Evolutionary conservation across 2,113 vertebrate genomes (phyloP).

Genomic region (Petrocephalus microphthalmus): DNA sequence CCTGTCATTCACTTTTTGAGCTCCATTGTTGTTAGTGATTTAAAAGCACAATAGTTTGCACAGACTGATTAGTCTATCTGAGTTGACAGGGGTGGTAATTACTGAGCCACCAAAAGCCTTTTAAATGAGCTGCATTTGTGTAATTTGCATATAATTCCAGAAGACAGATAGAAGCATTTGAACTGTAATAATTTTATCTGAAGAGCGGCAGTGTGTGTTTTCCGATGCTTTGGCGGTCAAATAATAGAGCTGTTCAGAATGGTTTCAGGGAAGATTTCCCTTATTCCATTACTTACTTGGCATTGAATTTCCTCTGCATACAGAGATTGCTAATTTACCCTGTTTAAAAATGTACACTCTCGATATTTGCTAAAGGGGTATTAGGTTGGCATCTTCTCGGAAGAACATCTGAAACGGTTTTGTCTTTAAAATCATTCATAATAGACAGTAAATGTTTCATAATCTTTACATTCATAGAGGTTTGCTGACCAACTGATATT

Average conservation of each 20-base stretch:
- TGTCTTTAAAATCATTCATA: background rate
- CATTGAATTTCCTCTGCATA: background rate
- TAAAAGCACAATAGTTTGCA: background rate
- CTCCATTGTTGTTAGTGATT: background rate
- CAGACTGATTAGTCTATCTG: background rate
- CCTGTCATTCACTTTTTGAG: background rate
- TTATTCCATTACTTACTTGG: background rate
- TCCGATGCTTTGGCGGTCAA: background rate
- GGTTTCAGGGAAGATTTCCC: background rate
- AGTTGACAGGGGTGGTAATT: constrained; percentile 2
- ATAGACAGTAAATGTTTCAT: background rate
- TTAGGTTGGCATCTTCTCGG: background rate
- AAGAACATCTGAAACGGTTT: background rate
- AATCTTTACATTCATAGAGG: background rate
- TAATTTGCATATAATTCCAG: constrained; percentile 1
- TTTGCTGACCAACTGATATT: background rate
- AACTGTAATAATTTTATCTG: background rate
- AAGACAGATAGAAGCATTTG: background rate
- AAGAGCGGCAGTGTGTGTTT: background rate
- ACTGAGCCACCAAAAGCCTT: background rate
- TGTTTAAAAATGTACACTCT: background rate
- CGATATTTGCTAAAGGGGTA: background rate
- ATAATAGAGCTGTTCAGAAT: background rate
- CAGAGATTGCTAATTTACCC: background rate
- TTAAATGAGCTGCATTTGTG: background rate